A percentile compares a stretch with the other conserved stretches of the same genome.
phyloP scores from a whole-genome alignment of 2,888 invertebrate species.

The Keiferia lycopersicella region DNA sequence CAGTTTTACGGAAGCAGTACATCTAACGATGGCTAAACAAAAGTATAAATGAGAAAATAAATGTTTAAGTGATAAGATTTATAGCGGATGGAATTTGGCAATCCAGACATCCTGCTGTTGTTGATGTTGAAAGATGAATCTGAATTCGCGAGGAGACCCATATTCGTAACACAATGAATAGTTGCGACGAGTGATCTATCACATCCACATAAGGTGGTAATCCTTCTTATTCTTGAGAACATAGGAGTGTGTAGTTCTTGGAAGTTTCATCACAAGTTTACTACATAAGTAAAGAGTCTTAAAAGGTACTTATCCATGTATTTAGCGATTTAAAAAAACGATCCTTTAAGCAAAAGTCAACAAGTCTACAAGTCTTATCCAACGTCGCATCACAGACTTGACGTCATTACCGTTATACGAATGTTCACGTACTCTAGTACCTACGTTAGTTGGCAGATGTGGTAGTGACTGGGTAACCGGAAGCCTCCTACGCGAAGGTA shows the following conservation, averaged over 20 bases:
- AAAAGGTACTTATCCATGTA: not conserved
- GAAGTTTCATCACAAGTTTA: not conserved
- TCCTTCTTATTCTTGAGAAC: constrained; percentile 12
- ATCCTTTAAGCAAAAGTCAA: constrained; percentile 2
- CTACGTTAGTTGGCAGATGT: constrained; percentile 17
- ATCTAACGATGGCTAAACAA: not conserved
- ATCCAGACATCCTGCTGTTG: constrained; percentile 62
- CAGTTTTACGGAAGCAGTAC: constrained; percentile 1
- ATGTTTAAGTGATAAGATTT: constrained; percentile 41
- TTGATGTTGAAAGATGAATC: constrained; percentile 41
- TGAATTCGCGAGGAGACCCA: constrained; percentile 35
- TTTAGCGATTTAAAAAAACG: too few species aligned
- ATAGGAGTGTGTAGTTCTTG: not conserved
- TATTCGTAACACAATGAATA: constrained; percentile 44
- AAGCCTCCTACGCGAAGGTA: constrained; percentile 55
- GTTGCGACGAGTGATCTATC: constrained; percentile 39
- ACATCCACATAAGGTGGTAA: constrained; percentile 43
- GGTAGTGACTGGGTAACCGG: constrained; percentile 35
- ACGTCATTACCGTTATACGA: constrained; percentile 10
- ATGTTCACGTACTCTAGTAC: not conserved
- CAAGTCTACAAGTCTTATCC: constrained; percentile 3
- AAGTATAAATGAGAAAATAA: not conserved
- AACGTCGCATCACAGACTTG: constrained; percentile 7
- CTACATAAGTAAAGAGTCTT: not conserved
- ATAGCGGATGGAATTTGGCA: constrained; percentile 51